These are phyloP conservation scores for Brachyalestes nurse DNA, from an alignment of 2,797 vertebrate genomes.

Conservation along the genomic window DNA sequence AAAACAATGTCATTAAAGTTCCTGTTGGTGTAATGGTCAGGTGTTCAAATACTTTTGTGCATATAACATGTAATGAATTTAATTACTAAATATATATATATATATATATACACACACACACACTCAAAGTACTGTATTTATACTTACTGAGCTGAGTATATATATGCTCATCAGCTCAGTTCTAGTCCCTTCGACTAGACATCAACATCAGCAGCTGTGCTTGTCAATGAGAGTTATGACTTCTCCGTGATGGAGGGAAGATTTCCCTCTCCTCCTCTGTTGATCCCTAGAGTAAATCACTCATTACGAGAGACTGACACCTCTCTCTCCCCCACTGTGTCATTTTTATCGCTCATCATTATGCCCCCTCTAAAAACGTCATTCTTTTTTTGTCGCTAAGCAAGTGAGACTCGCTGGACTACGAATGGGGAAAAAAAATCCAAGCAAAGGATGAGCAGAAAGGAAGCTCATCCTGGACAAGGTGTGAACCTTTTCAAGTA, in stretches of 20 bases:
- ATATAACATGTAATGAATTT: too few species aligned
- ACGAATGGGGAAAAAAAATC: neutral
- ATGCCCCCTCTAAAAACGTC: constrained; percentile 7
- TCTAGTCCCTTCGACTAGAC: neutral
- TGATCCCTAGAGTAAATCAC: constrained; percentile 45
- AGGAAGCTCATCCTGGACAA: neutral
- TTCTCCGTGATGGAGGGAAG: constrained; percentile 39
- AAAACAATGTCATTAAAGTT: too few species aligned
- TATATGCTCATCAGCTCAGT: too few species aligned
- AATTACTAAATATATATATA: too few species aligned
- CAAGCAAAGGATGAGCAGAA: neutral
- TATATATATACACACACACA: too few species aligned
- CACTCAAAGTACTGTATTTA: too few species aligned
- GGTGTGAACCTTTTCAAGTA: neutral
- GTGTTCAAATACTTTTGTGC: too few species aligned
- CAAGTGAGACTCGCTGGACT: neutral
- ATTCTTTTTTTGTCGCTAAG: neutral
- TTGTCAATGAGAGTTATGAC: constrained; percentile 20
- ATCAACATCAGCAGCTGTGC: constrained; percentile 21
- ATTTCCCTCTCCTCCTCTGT: constrained; percentile 23
- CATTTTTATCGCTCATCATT: constrained; percentile 29
- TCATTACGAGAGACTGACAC: constrained; percentile 43
- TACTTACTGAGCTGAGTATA: too few species aligned
- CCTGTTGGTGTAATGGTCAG: too few species aligned
- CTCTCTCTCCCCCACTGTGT: constrained; percentile 18